Evolutionary conservation across 2,113 vertebrate genomes (phyloP).

Genomic region (Phrynosoma platyrhinos): DNA sequence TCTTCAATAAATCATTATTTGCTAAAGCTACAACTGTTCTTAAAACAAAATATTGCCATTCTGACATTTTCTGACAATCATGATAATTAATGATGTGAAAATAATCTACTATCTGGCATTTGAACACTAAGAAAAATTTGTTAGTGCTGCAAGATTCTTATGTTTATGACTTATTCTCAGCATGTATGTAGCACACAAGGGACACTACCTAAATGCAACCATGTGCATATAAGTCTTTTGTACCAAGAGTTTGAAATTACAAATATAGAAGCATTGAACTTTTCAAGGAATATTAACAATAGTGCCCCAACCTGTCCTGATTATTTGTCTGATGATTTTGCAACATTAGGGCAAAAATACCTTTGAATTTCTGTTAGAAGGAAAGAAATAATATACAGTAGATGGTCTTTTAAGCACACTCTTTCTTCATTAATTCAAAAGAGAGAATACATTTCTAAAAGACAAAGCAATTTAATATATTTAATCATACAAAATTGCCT

Average conservation of each 20-base stretch:
- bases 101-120: slow-evolving; percentile 65
- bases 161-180: slow-evolving; percentile 60
- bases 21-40: slow-evolving; percentile 48
- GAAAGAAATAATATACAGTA: neutral
- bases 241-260: slow-evolving; percentile 68
- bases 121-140: slow-evolving; percentile 53
- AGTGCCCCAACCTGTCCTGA: slow-evolving; percentile 51
- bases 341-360: slow-evolving; percentile 50
- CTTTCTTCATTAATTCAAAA: neutral
- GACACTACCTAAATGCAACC: slow-evolving; percentile 55
- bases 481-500: neutral
- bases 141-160: slow-evolving; percentile 54
- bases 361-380: slow-evolving; percentile 22
- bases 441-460: neutral
- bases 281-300: slow-evolving; percentile 70
- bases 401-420: neutral
- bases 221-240: slow-evolving; percentile 60
- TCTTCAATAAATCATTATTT: slow-evolving; percentile 64
- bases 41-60: slow-evolving; percentile 54
- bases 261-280: slow-evolving; percentile 66
- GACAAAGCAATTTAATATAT: neutral
- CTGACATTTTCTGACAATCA: slow-evolving; percentile 65
- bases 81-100: slow-evolving; percentile 64
- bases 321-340: slow-evolving; percentile 48
- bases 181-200: slow-evolving; percentile 47